Evolutionary conservation across 1,140 invertebrate species (phyloP).

Genomic region (Hyphantria cunea): DNA sequence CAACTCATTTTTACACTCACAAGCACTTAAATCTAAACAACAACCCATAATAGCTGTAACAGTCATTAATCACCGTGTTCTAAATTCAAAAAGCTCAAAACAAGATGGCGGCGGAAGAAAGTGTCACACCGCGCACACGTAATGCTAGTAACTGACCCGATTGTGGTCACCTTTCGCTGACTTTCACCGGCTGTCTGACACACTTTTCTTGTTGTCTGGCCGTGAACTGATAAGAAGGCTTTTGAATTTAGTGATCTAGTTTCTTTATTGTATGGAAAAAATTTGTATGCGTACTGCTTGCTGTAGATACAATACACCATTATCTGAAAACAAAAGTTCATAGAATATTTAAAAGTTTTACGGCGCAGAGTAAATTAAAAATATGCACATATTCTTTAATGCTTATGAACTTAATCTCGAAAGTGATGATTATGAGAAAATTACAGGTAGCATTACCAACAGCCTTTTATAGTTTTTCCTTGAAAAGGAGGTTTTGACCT

Average conservation of each 20-base stretch:
- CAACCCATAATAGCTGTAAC: slow-evolving; percentile 23
- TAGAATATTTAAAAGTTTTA: too few species aligned
- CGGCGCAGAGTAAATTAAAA: too few species aligned
- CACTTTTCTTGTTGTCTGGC: slow-evolving; percentile 41
- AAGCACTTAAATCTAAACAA: not conserved
- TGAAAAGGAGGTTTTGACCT: too few species aligned
- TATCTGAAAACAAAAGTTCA: too few species aligned
- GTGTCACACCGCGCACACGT: slow-evolving; percentile 55
- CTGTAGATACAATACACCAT: too few species aligned
- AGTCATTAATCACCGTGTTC: slow-evolving; percentile 16
- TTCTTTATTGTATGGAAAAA: not conserved
- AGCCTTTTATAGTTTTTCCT: too few species aligned
- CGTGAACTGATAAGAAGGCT: slow-evolving; percentile 43
- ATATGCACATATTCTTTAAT: too few species aligned
- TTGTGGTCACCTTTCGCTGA: slow-evolving; percentile 58
- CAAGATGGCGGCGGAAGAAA: slow-evolving; percentile 45
- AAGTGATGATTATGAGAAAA: too few species aligned
- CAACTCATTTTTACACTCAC: not conserved
- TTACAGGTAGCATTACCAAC: too few species aligned
- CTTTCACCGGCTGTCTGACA: slow-evolving; percentile 50
- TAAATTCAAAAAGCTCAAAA: slow-evolving; percentile 15
- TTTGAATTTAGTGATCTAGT: slow-evolving; percentile 14
- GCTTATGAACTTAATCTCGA: too few species aligned
- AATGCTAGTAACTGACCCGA: slow-evolving; percentile 56
- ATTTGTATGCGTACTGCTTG: not conserved